Base-by-base conservation (phyloP, 2,888 invertebrate genomes). In the Mycalesis mineus region DNA sequence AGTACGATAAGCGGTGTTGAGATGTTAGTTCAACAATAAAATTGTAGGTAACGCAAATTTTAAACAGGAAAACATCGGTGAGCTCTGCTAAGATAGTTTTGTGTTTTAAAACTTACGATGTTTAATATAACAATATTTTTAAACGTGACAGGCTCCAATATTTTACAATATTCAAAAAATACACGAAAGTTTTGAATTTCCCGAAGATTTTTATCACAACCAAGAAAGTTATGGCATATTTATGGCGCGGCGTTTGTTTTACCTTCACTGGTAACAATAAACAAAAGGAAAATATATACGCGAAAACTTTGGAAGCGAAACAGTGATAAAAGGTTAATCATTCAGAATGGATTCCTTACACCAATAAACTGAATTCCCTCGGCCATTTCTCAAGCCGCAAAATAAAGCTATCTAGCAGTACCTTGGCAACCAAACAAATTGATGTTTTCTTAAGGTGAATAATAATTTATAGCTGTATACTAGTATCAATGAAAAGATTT, bases 271-370 rank as follows among this genome's bases (percentile, higher is more conserved):
- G 9, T 9, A 40, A 45, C 13, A 45, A 39, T 31, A 28, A 37
- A 42, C 31, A 44, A 42, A 47, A 28, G 17, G 14, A 48, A 52
- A 52, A 40, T 29, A 29, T 28, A 39, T 41, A 48, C 9, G 14
- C n/a, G 11, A 62, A 67, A 66, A 66, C 64, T 60, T 61, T 57
- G 64, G 66, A 72, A 73, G 68, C 65, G 70, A 74, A 76, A 72
- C 68, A 72, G 64, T 67, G 68, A 71, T 74, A 75, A 75, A 77
- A 75, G 48, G 72, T 76, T 78, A 76, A 78, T 80, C 75, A 79
- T 78, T 72, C 68, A 66, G 72, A 77, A 78, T 75, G 68, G 72
- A 74, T 77, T 74, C 63, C 70, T 71, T 73, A 72, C 72, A 75
- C 74, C 73, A 77, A 76, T 76, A 78, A 69, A 76, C 69, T 70